Conservation (phyloP, 2,113 vertebrate genomes). For the Sterna hirundo region DNA sequence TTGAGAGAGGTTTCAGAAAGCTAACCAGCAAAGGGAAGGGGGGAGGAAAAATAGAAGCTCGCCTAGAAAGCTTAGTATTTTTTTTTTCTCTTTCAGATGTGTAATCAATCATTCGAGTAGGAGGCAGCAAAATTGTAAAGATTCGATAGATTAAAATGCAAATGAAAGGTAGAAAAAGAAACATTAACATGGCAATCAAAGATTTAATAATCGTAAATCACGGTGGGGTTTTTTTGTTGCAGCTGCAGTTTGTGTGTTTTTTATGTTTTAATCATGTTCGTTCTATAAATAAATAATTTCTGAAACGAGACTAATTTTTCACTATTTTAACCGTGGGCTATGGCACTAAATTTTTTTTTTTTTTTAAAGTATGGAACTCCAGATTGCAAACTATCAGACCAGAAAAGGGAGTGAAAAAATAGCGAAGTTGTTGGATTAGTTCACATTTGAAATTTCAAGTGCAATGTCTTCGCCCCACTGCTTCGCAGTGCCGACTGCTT, state of each 20-base stretch:
- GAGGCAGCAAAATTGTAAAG: constrained; percentile 82
- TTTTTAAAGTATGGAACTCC: background rate
- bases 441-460: constrained; percentile 41
- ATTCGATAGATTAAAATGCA: constrained; percentile 87
- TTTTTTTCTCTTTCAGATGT: constrained; percentile 68
- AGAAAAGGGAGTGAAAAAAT: background rate
- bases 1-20: constrained; percentile 74
- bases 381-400: constrained; percentile 54
- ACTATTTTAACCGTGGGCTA: constrained; percentile 76
- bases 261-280: constrained; percentile 78
- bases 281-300: constrained; percentile 82
- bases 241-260: constrained; percentile 77
- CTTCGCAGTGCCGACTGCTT: background rate
- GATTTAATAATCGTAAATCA: constrained; percentile 85
- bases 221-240: constrained; percentile 68
- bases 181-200: constrained; percentile 83
- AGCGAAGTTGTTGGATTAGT: constrained; percentile 38
- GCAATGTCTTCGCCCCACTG: background rate
- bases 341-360: constrained; percentile 67
- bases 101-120: constrained; percentile 81
- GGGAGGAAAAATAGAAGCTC: constrained; percentile 43
- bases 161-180: constrained; percentile 83
- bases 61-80: constrained; percentile 46
- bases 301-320: constrained; percentile 79
- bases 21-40: constrained; percentile 32